Conservation (phyloP, 1,140 invertebrate species). For the Apocrypta bakeri region DNA sequence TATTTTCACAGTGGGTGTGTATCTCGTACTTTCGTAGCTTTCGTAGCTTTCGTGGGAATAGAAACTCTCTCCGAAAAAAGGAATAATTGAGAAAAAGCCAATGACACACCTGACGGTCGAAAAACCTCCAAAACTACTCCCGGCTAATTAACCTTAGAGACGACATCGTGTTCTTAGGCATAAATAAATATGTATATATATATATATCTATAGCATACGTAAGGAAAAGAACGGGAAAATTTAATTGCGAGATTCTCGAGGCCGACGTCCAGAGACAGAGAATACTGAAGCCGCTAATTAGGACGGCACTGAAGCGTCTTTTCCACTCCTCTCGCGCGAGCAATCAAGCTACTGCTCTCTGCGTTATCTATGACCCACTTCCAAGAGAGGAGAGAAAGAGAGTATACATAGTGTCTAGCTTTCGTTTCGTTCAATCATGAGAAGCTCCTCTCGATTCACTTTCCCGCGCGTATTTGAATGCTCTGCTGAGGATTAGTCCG, state of each 20-base stretch:
- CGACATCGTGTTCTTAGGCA: too few relatives aligned
- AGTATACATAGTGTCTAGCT: background rate
- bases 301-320: constrained; percentile 54
- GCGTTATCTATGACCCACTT: constrained; percentile 59
- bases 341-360: constrained; percentile 32
- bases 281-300: constrained; percentile 59
- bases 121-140: too few relatives aligned
- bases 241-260: constrained; percentile 55
- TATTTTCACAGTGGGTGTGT: too few relatives aligned
- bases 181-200: too few relatives aligned
- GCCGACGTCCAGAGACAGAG: background rate
- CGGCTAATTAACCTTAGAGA: too few relatives aligned
- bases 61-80: too few relatives aligned
- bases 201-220: background rate
- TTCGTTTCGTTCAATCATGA: background rate
- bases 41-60: too few relatives aligned
- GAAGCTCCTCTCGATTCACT: background rate
- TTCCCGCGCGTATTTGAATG: constrained; percentile 12
- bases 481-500: constrained; percentile 8
- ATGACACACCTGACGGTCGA: too few relatives aligned
- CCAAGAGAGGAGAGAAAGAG: background rate
- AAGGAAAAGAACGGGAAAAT: constrained; percentile 54
- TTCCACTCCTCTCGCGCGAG: constrained; percentile 15
- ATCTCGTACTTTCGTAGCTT: too few relatives aligned
- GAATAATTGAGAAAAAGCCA: too few relatives aligned